phyloP scores from a whole-genome alignment of 2,113 vertebrate species.

The Cariama cristata region DNA sequence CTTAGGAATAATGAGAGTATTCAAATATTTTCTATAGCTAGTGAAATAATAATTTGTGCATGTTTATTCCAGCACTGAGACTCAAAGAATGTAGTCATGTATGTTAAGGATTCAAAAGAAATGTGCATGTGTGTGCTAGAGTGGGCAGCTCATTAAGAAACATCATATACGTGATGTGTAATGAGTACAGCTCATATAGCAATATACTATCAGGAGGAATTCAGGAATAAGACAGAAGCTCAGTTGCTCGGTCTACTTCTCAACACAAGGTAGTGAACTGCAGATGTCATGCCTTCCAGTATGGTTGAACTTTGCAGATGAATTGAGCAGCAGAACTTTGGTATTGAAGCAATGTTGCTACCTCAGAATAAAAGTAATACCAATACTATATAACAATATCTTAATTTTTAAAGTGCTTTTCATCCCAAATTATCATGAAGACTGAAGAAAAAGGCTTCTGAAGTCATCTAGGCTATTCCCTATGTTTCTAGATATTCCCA shows the following conservation, averaged over 20 bases:
- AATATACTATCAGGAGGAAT: not conserved
- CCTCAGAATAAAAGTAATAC: not conserved
- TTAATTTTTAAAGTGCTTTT: not conserved
- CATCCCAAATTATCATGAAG: not conserved
- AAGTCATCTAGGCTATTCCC: not conserved
- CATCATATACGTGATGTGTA: not conserved
- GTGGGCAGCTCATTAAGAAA: not conserved
- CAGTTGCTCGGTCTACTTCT: not conserved
- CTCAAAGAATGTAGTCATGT: not conserved
- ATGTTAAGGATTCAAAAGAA: slow-evolving; percentile 46
- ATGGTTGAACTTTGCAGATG: not conserved
- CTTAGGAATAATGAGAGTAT: not conserved
- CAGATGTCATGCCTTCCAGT: not conserved
- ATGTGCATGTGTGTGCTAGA: not conserved
- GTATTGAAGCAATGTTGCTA: not conserved
- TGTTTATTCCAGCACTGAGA: slow-evolving; percentile 49
- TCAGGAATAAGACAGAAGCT: not conserved
- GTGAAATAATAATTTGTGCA: slow-evolving; percentile 46
- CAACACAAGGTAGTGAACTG: not conserved
- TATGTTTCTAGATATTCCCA: not conserved
- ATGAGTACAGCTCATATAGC: not conserved
- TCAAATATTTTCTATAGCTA: slow-evolving; percentile 47
- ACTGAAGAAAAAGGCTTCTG: not conserved
- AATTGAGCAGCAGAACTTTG: not conserved
- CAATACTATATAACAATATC: not conserved